These are phyloP conservation scores for Sebastiscus tertius DNA, from an alignment of 2,797 vertebrate genomes.

Conservation along the genomic window DNA sequence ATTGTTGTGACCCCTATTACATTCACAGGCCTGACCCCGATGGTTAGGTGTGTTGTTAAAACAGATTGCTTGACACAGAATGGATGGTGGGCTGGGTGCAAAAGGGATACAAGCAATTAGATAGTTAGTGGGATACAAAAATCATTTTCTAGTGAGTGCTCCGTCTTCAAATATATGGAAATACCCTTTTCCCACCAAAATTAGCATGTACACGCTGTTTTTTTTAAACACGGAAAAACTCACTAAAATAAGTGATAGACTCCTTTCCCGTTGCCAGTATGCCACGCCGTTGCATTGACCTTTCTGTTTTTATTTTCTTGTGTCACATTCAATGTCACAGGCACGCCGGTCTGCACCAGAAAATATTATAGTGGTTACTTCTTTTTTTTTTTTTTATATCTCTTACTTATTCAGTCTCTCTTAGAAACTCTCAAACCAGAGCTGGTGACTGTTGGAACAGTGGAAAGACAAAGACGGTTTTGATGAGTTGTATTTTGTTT, in stretches of 20 bases:
- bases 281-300: accelerated
- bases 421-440: too few species aligned
- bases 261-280: not conserved
- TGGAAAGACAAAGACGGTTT: accelerated
- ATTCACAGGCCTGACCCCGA: not conserved
- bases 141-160: not conserved
- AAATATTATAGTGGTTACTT: too few species aligned
- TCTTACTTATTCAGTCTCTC: too few species aligned
- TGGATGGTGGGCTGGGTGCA: not conserved
- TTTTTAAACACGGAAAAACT: too few species aligned
- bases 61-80: not conserved
- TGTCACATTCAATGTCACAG: too few species aligned
- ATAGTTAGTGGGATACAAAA: not conserved
- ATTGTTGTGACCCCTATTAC: not conserved
- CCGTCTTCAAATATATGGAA: not conserved
- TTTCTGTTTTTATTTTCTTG: not conserved
- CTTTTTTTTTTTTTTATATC: too few species aligned
- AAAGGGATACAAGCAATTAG: not conserved
- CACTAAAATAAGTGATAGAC: too few species aligned
- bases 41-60: not conserved
- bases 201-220: accelerated
- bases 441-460: too few species aligned
- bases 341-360: too few species aligned
- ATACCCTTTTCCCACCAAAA: too few species aligned
- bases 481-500: too few species aligned